Evolutionary conservation across 2,888 invertebrate species (phyloP), one percentile per base, ranked within the genome.

Genomic region (Luffia ferchaultella): DNA sequence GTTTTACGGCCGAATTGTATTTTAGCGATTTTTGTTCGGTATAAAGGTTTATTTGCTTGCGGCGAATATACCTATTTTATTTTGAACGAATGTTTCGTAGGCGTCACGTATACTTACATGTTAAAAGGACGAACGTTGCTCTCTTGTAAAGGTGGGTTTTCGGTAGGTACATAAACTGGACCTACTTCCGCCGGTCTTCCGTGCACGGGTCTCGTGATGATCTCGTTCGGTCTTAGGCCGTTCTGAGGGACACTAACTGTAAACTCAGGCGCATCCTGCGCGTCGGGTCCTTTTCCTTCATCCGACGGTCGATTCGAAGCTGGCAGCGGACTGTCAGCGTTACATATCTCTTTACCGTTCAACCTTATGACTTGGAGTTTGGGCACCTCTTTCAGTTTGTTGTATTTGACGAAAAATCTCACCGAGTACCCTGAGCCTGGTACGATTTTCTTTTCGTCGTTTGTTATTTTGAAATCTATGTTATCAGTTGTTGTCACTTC

Each of bases 351-450:
- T 53, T 85, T 73, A 0, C 88, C 89, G 53, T 89, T 89, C 19
- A 89, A 65, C 46, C 46, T 60, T 41, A 89, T 85, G 2, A 70
- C 73, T 52, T 65, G 66, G 0, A 88, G 60, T 51, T 72, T 78
- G 0, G 89, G 89, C 0, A 80, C 66, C 18, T 73, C 72, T 45
- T 70, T 74, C 1, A 74, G 60, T 1, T 76, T 68, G 58, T 86
- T 84, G 66, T 86, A 88, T 53, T 86, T 86, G 1, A 88, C 86
- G 67, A 88, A 88, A 66, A 89, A 87, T 1, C 87, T 70, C 9
- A 88, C 77, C 0, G 85, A 67, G 0, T 85, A 70, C 0, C 87
- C 85, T 1, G 86, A 84, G 0, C 86, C 87, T 0, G 87, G 86
- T 50, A 79, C 77, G 19, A 89, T 74, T 54, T 76, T 80, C 73